Evolutionary conservation across 2,888 invertebrate species (phyloP).

Genomic region (Drosophila meridionalis): DNA sequence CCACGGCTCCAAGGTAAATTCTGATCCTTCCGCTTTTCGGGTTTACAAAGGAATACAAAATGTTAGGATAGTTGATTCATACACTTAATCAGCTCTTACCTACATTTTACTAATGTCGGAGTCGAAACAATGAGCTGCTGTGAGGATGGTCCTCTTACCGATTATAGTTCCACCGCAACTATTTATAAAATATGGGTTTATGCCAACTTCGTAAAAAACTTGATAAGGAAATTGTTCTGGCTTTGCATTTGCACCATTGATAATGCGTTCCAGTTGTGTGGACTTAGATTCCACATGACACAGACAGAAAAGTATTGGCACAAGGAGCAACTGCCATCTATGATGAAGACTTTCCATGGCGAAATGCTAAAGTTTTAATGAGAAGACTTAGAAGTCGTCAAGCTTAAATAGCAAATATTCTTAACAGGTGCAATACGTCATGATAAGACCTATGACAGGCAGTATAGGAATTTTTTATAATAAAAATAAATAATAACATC

Average conservation of each 20-base stretch:
- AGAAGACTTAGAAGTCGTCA: not conserved
- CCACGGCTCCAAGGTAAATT: not conserved
- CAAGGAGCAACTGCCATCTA: not conserved
- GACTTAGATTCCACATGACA: not conserved
- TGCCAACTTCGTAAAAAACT: no score
- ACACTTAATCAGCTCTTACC: not conserved
- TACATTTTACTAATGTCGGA: rapidly evolving
- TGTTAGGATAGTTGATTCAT: not conserved
- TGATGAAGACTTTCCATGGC: not conserved
- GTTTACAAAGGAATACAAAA: not conserved
- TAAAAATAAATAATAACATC: not conserved
- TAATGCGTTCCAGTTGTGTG: not conserved
- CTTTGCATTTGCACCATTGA: not conserved
- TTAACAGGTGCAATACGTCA: not conserved
- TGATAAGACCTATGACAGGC: not conserved
- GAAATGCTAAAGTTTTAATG: not conserved
- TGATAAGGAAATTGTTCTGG: not conserved
- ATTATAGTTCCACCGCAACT: not conserved
- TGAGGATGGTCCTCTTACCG: not conserved
- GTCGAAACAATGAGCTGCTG: not conserved
- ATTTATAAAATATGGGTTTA: not conserved
- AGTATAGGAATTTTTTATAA: not conserved
- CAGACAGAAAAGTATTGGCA: not conserved
- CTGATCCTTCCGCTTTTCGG: not conserved
- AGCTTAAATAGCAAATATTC: not conserved